These are phyloP conservation scores for Brassicogethes aeneus DNA, from an alignment of 2,888 invertebrate species.

Conservation along the genomic window DNA sequence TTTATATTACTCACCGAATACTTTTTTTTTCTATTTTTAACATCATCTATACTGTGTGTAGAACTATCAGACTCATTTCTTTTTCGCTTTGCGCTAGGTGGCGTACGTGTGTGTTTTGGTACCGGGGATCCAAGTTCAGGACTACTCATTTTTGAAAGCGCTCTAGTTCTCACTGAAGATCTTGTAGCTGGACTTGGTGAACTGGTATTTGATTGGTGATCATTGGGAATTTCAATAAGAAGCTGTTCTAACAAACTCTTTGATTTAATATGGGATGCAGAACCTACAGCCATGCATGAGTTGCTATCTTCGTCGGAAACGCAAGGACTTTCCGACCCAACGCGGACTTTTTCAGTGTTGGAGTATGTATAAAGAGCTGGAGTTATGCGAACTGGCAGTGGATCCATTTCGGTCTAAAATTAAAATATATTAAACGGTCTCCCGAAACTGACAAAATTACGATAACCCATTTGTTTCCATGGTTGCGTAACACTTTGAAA, in stretches of 20 bases:
- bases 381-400: slow-evolving; percentile 61
- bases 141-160: slow-evolving; percentile 59
- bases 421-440: too few species aligned
- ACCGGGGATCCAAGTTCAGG: slow-evolving; percentile 43
- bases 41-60: slow-evolving; percentile 44
- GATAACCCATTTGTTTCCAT: too few species aligned
- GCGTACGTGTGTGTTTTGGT: slow-evolving; percentile 12
- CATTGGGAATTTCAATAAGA: slow-evolving; percentile 77
- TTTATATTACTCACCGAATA: background rate
- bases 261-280: slow-evolving; percentile 39
- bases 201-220: slow-evolving; percentile 27
- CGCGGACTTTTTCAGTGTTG: slow-evolving; percentile 52
- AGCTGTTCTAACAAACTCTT: slow-evolving; percentile 67
- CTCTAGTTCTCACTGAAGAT: slow-evolving; percentile 53
- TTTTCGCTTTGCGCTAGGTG: slow-evolving; percentile 56
- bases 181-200: slow-evolving; percentile 39
- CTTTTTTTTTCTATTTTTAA: slow-evolving; percentile 27
- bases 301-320: slow-evolving; percentile 31
- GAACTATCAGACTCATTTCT: slow-evolving; percentile 73
- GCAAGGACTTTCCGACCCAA: slow-evolving; percentile 33
- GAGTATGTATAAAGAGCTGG: slow-evolving; percentile 73
- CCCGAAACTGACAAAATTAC: too few species aligned
- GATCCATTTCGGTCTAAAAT: slow-evolving; percentile 47
- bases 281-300: slow-evolving; percentile 16
- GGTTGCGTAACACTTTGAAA: too few species aligned